Evolutionary conservation across 1,140 invertebrate genomes (phyloP).

Genomic region (Anastrepha obliqua): DNA sequence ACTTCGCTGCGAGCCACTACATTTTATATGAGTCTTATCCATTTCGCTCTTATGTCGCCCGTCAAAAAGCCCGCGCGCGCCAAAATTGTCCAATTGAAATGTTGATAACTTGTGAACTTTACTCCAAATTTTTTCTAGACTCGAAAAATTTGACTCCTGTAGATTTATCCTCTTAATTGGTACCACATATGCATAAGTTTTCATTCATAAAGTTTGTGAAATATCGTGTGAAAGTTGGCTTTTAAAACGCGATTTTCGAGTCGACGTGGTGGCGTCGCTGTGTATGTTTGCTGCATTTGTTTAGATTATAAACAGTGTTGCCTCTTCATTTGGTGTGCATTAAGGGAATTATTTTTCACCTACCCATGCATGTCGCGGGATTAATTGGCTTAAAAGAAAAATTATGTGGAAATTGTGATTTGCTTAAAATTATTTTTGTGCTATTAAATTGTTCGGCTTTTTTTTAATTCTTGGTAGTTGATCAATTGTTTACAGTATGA

Average conservation of each 20-base stretch:
- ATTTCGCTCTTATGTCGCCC: constrained; percentile 53
- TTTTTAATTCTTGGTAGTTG: background rate
- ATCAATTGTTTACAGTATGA: no score
- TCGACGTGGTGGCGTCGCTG: constrained; percentile 60
- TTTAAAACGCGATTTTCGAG: constrained; percentile 63
- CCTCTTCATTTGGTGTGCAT: constrained; percentile 48
- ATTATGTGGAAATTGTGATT: no score
- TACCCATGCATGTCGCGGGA: background rate
- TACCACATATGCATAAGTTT: constrained; percentile 51
- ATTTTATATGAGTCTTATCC: background rate
- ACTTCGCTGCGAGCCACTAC: constrained; percentile 44
- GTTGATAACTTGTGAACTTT: constrained; percentile 60
- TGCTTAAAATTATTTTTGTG: background rate
- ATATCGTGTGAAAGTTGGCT: constrained; percentile 59
- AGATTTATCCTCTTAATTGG: constrained; percentile 60
- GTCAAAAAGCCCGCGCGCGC: constrained; percentile 71
- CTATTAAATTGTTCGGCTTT: background rate
- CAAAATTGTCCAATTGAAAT: constrained; percentile 65
- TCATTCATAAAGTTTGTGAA: constrained; percentile 60
- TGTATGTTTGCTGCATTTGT: constrained; percentile 65
- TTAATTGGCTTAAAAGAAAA: no score
- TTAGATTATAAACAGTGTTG: constrained; percentile 65
- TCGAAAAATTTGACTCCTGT: constrained; percentile 65
- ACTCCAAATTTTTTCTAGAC: constrained; percentile 61
- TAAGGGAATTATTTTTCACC: background rate